These are phyloP conservation scores for Felis chaus DNA, from an alignment of 2,113 vertebrate species.

Conservation along the genomic window DNA sequence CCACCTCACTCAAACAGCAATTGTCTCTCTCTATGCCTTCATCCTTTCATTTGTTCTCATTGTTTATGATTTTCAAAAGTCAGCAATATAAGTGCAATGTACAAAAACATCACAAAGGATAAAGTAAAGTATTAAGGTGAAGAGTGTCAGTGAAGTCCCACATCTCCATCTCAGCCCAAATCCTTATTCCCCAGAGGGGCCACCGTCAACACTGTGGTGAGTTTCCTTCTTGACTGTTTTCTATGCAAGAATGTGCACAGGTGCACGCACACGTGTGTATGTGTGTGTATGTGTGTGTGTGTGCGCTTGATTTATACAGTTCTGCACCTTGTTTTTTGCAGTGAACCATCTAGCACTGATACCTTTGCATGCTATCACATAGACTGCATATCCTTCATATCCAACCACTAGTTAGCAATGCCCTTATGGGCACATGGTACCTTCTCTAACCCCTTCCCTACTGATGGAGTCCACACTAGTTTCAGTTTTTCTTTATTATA, in stretches of 20 bases:
- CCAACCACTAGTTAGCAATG: background rate
- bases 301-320: background rate
- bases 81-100: background rate
- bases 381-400: background rate
- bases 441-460: background rate
- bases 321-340: background rate
- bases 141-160: background rate
- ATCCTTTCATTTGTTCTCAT: background rate
- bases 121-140: background rate
- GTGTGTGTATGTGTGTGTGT: fast-evolving
- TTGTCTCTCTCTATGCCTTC: background rate
- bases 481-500: slow-evolving; percentile 29
- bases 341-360: background rate
- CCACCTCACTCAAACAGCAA: background rate
- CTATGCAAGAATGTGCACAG: background rate
- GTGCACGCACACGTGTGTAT: background rate
- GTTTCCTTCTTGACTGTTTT: background rate
- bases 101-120: background rate
- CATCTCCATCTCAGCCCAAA: background rate
- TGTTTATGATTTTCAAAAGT: background rate
- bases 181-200: background rate
- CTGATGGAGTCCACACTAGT: background rate
- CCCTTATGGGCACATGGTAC: fast-evolving
- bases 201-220: background rate
- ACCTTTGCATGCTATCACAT: background rate